Base-by-base conservation (phyloP, 2,113 vertebrate genomes). In the Symphodus melops region DNA sequence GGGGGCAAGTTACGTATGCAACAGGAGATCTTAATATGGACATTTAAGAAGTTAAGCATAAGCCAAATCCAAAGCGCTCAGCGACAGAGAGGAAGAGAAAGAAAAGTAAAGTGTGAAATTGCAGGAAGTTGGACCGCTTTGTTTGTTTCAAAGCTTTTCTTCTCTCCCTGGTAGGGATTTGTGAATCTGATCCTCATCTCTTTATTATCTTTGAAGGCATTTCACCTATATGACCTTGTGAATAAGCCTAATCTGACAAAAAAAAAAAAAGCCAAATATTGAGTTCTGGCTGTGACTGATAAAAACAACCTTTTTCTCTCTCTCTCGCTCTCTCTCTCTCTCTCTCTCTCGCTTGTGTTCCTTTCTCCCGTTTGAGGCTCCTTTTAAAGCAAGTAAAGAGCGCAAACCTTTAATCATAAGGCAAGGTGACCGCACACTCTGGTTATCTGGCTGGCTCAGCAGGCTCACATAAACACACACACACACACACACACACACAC, bases 171-270 rank as follows among this genome's bases (percentile, higher is more conserved):
- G 70, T 79, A 68, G 77, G 75, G 81, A 89, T 87, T 89, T 91
- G 54, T 55, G 72, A 86, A 74, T 71, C 65, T 60, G 89, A 93
- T 93, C 67, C 54, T 77, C 89, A 92, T 94, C 88, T 86, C 65
- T 84, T 72, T 77, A 84, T 88, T 87, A 87, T 89, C 82, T 90
- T 90, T 87, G 68, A 91, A 91, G 84, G 68, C 59, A 73, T 86
- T 92, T 89, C 87, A 91, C 89, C 88, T 88, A 89, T 76, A 87
- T 83, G 81, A 90, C 88, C 88, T 89, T 77, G 67, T 81, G 88
- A 88, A 91, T 86, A 89, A 90, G 59, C 55, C 81, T 89, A 88
- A 92, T 92, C 91, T 84, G 71, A 77, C 59, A 44, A 49, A 75
- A 88, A 88, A 59, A 57, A 49, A 75, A 88, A 88, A 59, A 57